Evolutionary conservation across 2,113 vertebrate species (phyloP).

Genomic region (Erythrocercus mccallii): DNA sequence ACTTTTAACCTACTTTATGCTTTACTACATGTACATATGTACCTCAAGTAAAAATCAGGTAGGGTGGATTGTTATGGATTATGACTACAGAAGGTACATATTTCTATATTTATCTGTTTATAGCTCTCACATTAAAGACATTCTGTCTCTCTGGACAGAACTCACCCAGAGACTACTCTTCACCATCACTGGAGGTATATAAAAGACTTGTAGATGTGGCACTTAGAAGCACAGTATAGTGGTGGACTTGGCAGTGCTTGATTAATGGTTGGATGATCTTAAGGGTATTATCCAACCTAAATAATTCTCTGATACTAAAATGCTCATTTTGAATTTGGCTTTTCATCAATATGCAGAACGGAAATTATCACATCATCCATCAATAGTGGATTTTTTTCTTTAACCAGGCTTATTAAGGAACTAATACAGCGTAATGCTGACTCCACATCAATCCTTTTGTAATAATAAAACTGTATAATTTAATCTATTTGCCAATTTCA

Average conservation of each 20-base stretch:
- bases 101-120: neutral
- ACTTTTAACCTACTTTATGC: neutral
- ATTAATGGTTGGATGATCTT: neutral
- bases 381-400: neutral
- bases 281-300: neutral
- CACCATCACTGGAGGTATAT: neutral
- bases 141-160: neutral
- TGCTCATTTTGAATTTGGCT: neutral
- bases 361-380: neutral
- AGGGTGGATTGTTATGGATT: neutral
- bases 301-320: neutral
- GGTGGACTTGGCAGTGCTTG: neutral
- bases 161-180: neutral
- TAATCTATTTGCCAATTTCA: constrained; percentile 1
- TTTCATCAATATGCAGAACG: neutral
- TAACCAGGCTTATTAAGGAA: neutral
- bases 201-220: neutral
- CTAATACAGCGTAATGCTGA: neutral
- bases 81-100: neutral
- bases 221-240: neutral
- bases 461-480: neutral
- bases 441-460: neutral
- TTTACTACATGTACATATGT: neutral
- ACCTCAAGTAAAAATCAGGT: neutral
- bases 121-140: neutral